Conservation (phyloP, 2,888 invertebrate species). For the Hydropsyche betteni region DNA sequence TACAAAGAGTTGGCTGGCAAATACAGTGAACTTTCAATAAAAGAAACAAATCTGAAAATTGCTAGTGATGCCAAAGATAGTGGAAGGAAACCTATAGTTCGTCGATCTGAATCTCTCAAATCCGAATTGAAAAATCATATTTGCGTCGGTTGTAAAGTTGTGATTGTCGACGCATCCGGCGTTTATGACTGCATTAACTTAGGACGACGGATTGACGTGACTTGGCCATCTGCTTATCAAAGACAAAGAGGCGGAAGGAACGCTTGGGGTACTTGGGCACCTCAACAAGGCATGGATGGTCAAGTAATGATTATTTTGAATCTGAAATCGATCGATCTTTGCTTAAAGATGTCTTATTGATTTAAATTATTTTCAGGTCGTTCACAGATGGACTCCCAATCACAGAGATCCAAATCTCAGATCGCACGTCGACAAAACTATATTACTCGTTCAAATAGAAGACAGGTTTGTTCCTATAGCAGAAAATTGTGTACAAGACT, state of each 20-base stretch:
- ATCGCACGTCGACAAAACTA: conserved; percentile 91
- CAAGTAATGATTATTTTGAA: conserved; percentile 61
- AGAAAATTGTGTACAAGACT: conserved; percentile 84
- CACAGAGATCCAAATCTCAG: conserved; percentile 87
- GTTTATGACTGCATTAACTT: conserved; percentile 93
- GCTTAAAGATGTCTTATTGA: conserved; percentile 20
- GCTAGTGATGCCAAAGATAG: conserved; percentile 50
- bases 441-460: conserved; percentile 90
- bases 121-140: conserved; percentile 62
- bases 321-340: conserved; percentile 3
- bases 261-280: conserved; percentile 89
- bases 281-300: conserved; percentile 92
- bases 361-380: conserved; percentile 67
- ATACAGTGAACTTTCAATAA: conserved; percentile 61
- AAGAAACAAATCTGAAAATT: conserved; percentile 56
- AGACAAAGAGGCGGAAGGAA: conserved; percentile 85
- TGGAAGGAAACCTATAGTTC: conserved; percentile 54
- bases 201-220: conserved; percentile 90
- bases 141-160: conserved; percentile 62
- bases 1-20: conserved; percentile 64
- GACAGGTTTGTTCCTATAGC: conserved; percentile 94
- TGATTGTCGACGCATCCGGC: conserved; percentile 63
- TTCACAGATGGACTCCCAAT: conserved; percentile 94
- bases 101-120: conserved; percentile 61
- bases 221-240: conserved; percentile 94